Conservation (phyloP, 2,113 vertebrate species). For the Dipodomys merriami region DNA sequence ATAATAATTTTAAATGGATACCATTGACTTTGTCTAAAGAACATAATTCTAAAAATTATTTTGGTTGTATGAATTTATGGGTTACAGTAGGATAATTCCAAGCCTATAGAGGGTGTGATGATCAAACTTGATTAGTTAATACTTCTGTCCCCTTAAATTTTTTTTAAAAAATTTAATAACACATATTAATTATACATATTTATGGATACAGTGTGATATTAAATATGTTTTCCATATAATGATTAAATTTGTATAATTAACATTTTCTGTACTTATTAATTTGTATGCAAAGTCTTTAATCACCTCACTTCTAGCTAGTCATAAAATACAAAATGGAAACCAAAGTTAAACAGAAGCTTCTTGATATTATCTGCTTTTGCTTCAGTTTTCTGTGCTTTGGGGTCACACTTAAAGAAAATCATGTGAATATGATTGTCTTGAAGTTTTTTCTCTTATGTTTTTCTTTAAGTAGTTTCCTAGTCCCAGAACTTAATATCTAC, state of each 20-base stretch:
- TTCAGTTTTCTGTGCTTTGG: neutral
- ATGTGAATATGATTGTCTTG: neutral
- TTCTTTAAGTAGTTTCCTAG: neutral
- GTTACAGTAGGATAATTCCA: neutral
- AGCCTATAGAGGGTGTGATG: neutral
- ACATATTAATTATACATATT: neutral
- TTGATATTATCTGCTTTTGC: neutral
- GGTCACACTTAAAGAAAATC: neutral
- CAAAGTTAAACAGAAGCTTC: no score
- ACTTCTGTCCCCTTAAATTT: neutral
- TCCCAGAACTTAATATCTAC: neutral
- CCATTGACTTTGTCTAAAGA: neutral
- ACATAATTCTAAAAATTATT: neutral
- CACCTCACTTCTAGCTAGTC: neutral
- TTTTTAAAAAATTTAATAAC: neutral
- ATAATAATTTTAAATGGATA: neutral
- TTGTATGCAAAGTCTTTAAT: neutral
- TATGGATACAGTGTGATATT: neutral
- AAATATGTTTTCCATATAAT: neutral
- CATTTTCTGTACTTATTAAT: neutral
- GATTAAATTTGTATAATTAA: neutral
- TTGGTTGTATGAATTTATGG: neutral
- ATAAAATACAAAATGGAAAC: neutral
- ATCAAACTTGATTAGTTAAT: neutral
- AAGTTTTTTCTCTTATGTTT: neutral